These are phyloP conservation scores for Acrocyrtus sp. DNA, from an alignment of 2,888 invertebrate species.

Conservation along the genomic window DNA sequence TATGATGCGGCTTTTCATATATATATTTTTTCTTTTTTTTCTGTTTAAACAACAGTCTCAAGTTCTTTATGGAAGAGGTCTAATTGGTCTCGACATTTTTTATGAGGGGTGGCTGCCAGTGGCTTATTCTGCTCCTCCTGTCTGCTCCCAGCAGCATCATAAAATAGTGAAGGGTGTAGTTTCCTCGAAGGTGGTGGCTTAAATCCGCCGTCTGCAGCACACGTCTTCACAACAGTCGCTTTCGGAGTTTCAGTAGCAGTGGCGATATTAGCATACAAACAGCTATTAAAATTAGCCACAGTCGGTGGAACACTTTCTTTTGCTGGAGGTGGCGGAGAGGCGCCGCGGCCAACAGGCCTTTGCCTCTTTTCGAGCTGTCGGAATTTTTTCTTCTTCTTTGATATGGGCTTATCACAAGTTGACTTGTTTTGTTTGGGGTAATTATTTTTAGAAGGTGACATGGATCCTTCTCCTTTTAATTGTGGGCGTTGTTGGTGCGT, in stretches of 20 bases:
- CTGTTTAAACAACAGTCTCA: constrained; percentile 40
- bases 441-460: constrained; percentile 22
- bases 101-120: constrained; percentile 50
- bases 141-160: constrained; percentile 26
- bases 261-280: background rate
- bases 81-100: constrained; percentile 56
- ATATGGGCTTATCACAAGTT: constrained; percentile 36
- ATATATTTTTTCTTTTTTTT: no score
- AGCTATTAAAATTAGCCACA: background rate
- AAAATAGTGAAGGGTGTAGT: constrained; percentile 61
- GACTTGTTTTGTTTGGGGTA: constrained; percentile 34
- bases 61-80: constrained; percentile 55
- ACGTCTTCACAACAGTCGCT: background rate
- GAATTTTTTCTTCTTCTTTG: constrained; percentile 43
- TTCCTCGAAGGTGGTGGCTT: constrained; percentile 62
- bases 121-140: constrained; percentile 42
- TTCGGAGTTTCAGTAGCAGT: constrained; percentile 13
- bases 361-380: constrained; percentile 51
- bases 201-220: constrained; percentile 34
- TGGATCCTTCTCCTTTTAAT: background rate
- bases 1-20: no score
- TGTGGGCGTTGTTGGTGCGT: constrained; percentile 21
- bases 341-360: constrained; percentile 54
- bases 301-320: constrained; percentile 10
- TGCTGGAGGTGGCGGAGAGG: constrained; percentile 50